Conservation (phyloP, 2,113 vertebrate species). For the Emberiza fucata region DNA sequence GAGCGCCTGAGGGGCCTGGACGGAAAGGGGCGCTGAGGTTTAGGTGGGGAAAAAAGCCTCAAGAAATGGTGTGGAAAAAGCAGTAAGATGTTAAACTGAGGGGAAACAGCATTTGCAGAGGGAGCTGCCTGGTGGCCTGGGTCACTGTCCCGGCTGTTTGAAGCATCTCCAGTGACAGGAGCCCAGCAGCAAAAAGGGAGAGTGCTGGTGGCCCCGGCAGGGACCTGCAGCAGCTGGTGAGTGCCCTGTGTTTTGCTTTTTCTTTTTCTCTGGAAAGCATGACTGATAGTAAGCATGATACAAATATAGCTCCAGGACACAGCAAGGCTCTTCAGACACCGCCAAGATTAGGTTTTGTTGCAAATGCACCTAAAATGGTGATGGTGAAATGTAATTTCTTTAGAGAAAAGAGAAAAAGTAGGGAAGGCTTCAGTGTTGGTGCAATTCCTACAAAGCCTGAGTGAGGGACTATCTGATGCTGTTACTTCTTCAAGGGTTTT, state of each 20-base stretch:
- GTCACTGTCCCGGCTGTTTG: not conserved
- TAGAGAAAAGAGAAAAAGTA: too few species aligned
- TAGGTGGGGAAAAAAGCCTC: rapidly evolving
- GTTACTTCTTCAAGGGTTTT: not conserved
- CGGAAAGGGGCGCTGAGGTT: rapidly evolving
- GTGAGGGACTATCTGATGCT: rapidly evolving
- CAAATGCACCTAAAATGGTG: not conserved
- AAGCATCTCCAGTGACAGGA: not conserved
- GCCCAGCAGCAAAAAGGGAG: rapidly evolving
- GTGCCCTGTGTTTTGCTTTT: rapidly evolving
- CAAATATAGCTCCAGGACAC: not conserved
- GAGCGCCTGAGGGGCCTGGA: rapidly evolving
- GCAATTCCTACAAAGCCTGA: not conserved
- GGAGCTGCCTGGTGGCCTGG: not conserved
- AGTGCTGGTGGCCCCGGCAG: rapidly evolving
- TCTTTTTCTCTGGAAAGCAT: rapidly evolving
- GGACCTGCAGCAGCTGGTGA: not conserved
- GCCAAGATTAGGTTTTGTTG: not conserved
- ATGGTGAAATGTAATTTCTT: not conserved
- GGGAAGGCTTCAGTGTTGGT: not conserved
- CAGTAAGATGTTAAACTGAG: rapidly evolving
- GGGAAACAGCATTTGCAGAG: not conserved
- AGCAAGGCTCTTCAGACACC: not conserved
- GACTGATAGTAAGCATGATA: not conserved
- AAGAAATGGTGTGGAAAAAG: not conserved